Conservation (phyloP, 1,140 invertebrate genomes). For the Reticulitermes speratus region DNA sequence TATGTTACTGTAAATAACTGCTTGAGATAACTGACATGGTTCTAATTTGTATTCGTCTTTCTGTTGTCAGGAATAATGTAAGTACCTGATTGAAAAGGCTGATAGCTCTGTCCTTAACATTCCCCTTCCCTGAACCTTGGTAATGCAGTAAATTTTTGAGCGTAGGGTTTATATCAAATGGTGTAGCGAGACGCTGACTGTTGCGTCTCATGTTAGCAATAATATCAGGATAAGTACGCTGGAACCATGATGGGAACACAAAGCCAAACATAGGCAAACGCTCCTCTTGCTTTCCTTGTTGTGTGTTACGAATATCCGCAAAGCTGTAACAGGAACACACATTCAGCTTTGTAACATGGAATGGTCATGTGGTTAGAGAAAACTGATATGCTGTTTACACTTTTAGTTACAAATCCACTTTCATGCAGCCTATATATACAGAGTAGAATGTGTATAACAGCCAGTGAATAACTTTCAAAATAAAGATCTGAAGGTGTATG, state of each 20-base stretch:
- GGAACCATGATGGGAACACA: constrained; percentile 68
- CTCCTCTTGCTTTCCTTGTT: constrained; percentile 89
- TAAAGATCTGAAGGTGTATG: too few species aligned
- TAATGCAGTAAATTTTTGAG: constrained; percentile 63
- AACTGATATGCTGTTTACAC: too few species aligned
- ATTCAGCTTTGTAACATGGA: neutral
- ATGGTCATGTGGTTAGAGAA: too few species aligned
- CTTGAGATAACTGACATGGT: too few species aligned
- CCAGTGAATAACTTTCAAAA: too few species aligned
- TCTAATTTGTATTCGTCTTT: neutral
- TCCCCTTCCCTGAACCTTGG: constrained; percentile 48
- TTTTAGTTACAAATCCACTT: too few species aligned
- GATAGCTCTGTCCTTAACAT: constrained; percentile 60
- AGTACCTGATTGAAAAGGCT: constrained; percentile 70
- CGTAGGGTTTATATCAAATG: constrained; percentile 79
- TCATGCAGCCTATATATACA: too few species aligned
- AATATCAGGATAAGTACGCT: constrained; percentile 58
- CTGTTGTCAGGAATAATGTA: neutral
- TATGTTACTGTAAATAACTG: too few species aligned
- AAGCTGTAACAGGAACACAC: constrained; percentile 58
- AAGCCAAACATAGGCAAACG: constrained; percentile 82
- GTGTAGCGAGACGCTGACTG: constrained; percentile 67
- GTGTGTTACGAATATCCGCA: constrained; percentile 74
- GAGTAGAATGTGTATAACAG: too few species aligned
- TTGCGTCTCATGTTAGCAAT: constrained; percentile 68